Conservation (phyloP, 2,888 invertebrate genomes). For the Pyralis farinalis region DNA sequence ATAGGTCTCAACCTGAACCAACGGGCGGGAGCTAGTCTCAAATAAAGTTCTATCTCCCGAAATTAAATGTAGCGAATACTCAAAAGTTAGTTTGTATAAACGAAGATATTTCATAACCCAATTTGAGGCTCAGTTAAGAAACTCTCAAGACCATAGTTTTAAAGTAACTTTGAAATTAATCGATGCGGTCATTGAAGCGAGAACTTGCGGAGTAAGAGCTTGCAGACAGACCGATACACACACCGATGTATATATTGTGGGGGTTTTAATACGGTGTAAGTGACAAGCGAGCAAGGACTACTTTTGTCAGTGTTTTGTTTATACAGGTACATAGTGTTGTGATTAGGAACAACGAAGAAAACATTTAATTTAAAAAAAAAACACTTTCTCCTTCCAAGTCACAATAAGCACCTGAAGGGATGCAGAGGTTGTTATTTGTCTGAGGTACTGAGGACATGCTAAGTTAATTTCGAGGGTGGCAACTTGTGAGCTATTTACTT, state of each 20-base stretch:
- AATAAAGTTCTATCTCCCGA: conserved; percentile 8
- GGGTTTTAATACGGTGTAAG: conserved; percentile 1
- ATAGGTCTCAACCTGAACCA: too few species aligned
- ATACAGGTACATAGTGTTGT: too few species aligned
- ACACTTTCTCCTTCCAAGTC: too few species aligned
- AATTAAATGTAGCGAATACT: not conserved
- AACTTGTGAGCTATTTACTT: too few species aligned
- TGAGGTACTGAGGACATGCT: too few species aligned
- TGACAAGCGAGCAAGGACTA: not conserved
- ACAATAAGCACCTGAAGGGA: too few species aligned
- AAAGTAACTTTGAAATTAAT: conserved; percentile 51
- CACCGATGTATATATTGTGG: not conserved
- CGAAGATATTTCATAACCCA: conserved; percentile 32
- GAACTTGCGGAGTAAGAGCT: conserved; percentile 27
- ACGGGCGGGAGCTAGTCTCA: conserved; percentile 6
- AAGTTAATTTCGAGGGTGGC: too few species aligned
- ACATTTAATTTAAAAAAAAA: too few species aligned
- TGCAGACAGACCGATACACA: conserved; percentile 12
- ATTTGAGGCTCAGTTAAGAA: conserved; percentile 30
- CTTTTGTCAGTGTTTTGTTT: conserved; percentile 2
- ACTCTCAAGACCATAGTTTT: conserved; percentile 33
- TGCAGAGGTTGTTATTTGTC: too few species aligned
- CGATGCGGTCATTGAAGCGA: conserved; percentile 38
- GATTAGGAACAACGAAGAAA: too few species aligned
- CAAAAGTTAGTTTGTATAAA: conserved; percentile 11